Base-by-base conservation (phyloP, 2,888 invertebrate species). In the Morpho helenor region DNA sequence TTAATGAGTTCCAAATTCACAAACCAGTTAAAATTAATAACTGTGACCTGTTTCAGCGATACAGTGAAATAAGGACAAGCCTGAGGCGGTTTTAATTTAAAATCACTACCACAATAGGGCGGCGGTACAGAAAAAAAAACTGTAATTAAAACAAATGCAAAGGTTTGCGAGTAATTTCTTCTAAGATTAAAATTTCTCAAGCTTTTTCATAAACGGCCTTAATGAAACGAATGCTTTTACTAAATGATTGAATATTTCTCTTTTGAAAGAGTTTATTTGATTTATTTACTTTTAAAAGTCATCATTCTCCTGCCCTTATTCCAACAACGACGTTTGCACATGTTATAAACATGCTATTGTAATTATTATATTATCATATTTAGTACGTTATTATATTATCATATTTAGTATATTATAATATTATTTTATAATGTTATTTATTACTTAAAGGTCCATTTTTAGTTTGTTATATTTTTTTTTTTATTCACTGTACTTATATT, bases 1-100 rank as follows among this genome's bases (percentile, higher is more conserved):
- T 31, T 48, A 40, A 49, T 5, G 7, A 49, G 7, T 40, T 39
- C 7, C 8, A 49, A 49, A 50, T 8, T 7, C 7, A 31, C 9
- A 44, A 51, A 54, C 31, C 31, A 31, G 31, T 49, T 51, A 51
- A 40, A 56, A 52, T 49, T 46, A 52, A 61, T 51, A 23, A 31
- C 48, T 49, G 16, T 47, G 58, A 63, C 56, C 56, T 49, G 56
- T 56, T 59, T 62, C 60, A 59, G 57, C 61, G 52, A 65, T 57
- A 61, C 66, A 60, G 68, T 63, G 65, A 73, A 81, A 76, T 72
- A 82, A 82, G 82, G 83, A 81, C 79, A 71, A 66, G 61, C 86
- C 71, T 10, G 68, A 56, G 74, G 87, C 82, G 52, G 62, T 86
- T 87, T 87, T 87, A 84, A 87, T 86, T 85, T 83, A 85, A 85